These are phyloP conservation scores for Habropoda laboriosa DNA, from an alignment of 1,140 invertebrate genomes.

Conservation along the genomic window DNA sequence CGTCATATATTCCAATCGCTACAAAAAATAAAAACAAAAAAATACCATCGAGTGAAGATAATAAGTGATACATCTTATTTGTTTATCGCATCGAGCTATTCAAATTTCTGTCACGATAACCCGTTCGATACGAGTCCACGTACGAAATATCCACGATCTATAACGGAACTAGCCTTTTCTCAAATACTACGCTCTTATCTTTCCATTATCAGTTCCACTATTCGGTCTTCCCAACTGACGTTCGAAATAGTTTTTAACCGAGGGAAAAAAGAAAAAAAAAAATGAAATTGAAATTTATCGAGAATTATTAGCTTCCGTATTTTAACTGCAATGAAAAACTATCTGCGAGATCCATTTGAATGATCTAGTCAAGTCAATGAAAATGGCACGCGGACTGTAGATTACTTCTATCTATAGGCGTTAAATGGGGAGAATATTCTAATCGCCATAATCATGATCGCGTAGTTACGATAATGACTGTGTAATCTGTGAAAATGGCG, in stretches of 20 bases:
- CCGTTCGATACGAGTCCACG: background rate
- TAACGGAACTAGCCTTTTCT: background rate
- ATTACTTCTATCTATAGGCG: background rate
- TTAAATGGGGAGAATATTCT: constrained; percentile 23
- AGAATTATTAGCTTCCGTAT: background rate
- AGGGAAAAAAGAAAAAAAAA: background rate
- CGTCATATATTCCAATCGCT: background rate
- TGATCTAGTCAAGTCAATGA: background rate
- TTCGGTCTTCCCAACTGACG: background rate
- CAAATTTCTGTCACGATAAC: background rate
- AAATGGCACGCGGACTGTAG: background rate
- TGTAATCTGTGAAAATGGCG: background rate
- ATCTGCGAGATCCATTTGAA: background rate
- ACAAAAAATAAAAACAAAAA: background rate
- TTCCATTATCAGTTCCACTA: background rate
- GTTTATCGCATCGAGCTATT: background rate
- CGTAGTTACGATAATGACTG: constrained; percentile 26
- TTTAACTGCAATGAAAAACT: background rate
- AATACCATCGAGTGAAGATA: background rate
- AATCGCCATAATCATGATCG: constrained; percentile 25
- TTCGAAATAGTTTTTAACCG: background rate
- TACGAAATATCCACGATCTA: background rate
- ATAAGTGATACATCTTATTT: background rate
- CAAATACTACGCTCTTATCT: background rate
- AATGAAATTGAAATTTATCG: background rate